Evolutionary conservation across 1,140 invertebrate genomes (phyloP), one percentile per base, ranked within the genome.

Genomic region (Rhopalosiphum padi): DNA sequence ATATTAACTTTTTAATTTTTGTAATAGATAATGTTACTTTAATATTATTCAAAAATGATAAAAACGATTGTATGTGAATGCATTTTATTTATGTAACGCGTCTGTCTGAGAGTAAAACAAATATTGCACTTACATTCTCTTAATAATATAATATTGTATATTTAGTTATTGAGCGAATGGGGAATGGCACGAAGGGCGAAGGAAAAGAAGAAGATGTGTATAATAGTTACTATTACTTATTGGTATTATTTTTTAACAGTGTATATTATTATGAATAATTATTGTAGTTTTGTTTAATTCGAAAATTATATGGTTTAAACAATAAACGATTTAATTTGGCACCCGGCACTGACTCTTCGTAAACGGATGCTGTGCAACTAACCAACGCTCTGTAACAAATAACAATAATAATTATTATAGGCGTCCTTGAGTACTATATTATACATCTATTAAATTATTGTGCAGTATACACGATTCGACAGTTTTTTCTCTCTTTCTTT

Each of bases 381-480:
- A 89, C 48, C 37, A 89, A 22, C 7, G 53, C n/a, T 30, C 53
- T 21, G 43, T 68, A 93, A 93, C 48, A 85, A 85, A 43, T 68
- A 93, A 93, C 48, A 85, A 85, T 86, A 55, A 93, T 93, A 55
- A 93, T 92, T 85, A 92, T 83, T 85, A 85, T 9, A 53, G 2
- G 41, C 15, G 91, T 85, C 91, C 91, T 93, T 93, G 91, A 93
- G 48, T 53, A 30, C 21, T 51, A 91, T 77, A 89, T 25, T 30
- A 46, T 30, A 86, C 41, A 8, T 41, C 68, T 30, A 48, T 92
- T 92, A 92, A 92, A 92, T 51, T 92, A 92, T 92, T 51, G 15
- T 51, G 15, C 48, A 51, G 48, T 92, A 48, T 83, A 83, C 68
- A 83, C 77, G 43, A 77, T 37, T 55, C n/a, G 68, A 48, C 37